Evolutionary conservation across 2,797 vertebrate genomes (phyloP).

Genomic region (Sparidentex hasta): DNA sequence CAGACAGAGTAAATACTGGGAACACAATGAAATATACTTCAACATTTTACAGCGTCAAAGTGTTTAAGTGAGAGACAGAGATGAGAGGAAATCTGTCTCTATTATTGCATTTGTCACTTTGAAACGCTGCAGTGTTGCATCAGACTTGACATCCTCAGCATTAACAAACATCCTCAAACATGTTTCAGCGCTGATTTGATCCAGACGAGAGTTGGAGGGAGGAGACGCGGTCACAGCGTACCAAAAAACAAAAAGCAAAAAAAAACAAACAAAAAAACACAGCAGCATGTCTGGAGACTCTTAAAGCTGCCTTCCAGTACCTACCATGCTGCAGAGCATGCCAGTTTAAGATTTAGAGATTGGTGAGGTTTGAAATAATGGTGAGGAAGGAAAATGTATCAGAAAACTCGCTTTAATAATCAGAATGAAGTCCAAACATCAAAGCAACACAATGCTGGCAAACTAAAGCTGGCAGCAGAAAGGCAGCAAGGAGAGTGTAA

Average conservation of each 20-base stretch:
- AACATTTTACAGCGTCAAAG: conserved; percentile 2
- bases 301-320: too few species aligned
- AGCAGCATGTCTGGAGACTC: too few species aligned
- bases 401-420: too few species aligned
- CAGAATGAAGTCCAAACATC: too few species aligned
- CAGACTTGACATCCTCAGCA: not conserved
- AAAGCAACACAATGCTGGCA: too few species aligned
- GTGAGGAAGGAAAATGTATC: too few species aligned
- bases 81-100: not conserved
- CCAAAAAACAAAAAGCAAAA: not conserved
- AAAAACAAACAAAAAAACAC: too few species aligned
- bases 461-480: too few species aligned
- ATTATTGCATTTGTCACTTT: conserved; percentile 1
- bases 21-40: conserved; percentile 14
- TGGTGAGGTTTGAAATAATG: too few species aligned
- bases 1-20: conserved; percentile 8
- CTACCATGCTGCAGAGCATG: too few species aligned
- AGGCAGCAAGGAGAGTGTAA: too few species aligned
- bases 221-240: not conserved
- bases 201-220: not conserved
- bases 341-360: too few species aligned
- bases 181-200: not conserved
- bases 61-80: conserved; percentile 6
- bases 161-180: not conserved
- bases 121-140: not conserved